phyloP scores from a whole-genome alignment of 2,113 vertebrate genomes.

The Turdus rufiventris region DNA sequence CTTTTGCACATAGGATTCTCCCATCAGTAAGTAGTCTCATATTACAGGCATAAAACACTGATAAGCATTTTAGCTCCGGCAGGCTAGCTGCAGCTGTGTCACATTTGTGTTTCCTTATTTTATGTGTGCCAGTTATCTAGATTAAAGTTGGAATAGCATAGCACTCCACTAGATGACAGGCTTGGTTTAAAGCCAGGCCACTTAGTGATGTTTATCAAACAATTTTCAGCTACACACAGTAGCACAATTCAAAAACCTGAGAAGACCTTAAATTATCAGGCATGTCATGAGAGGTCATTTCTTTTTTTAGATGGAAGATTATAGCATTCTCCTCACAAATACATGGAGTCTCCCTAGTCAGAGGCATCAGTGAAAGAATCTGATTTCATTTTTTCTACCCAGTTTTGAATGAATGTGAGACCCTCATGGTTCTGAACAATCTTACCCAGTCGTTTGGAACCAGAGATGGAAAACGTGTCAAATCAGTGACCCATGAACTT shows the following conservation, averaged over 20 bases:
- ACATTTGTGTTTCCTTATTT: constrained; percentile 71
- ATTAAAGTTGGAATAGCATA: constrained; percentile 70
- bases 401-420: background rate
- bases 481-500: background rate
- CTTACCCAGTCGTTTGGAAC: background rate
- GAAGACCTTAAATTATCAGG: constrained; percentile 43
- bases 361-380: background rate
- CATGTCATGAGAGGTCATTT: background rate
- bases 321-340: background rate
- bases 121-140: constrained; percentile 65
- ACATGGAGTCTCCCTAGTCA: background rate
- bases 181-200: constrained; percentile 71
- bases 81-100: constrained; percentile 68
- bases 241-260: constrained; percentile 61
- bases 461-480: background rate
- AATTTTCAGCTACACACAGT: constrained; percentile 47
- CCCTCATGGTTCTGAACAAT: background rate
- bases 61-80: constrained; percentile 66
- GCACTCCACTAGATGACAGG: constrained; percentile 71
- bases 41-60: constrained; percentile 70
- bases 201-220: constrained; percentile 65
- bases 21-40: constrained; percentile 60
- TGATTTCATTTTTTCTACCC: background rate
- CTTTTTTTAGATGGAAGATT: background rate
- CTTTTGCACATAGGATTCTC: constrained; percentile 48